These are phyloP conservation scores for Ecliptopera silaceata DNA, from an alignment of 2,888 invertebrate genomes.

Conservation along the genomic window DNA sequence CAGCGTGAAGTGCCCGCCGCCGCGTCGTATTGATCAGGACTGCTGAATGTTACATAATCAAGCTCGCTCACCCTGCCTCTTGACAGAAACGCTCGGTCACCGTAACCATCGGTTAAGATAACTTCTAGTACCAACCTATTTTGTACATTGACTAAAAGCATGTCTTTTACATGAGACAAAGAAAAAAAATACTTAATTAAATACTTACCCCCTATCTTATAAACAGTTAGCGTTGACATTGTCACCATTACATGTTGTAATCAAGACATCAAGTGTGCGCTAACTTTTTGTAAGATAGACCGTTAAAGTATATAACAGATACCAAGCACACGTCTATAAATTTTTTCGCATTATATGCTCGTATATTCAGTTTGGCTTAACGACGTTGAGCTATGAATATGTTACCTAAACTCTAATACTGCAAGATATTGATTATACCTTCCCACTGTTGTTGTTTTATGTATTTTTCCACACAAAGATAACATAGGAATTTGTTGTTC, in stretches of 20 bases:
- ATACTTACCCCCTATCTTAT: too few species aligned
- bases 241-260: too few species aligned
- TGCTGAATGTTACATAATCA: conserved; percentile 74
- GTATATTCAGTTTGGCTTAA: not conserved
- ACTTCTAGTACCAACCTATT: too few species aligned
- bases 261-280: too few species aligned
- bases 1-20: conserved; percentile 63
- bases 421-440: conserved; percentile 53
- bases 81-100: conserved; percentile 1
- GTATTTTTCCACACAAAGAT: conserved; percentile 40
- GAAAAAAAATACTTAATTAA: too few species aligned
- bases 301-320: too few species aligned
- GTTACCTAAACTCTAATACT: conserved; percentile 40
- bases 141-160: too few species aligned
- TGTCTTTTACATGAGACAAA: too few species aligned
- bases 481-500: conserved; percentile 31
- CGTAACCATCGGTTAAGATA: not conserved
- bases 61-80: conserved; percentile 49
- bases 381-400: not conserved
- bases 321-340: too few species aligned
- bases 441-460: conserved; percentile 38
- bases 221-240: too few species aligned
- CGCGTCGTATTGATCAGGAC: conserved; percentile 75
- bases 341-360: too few species aligned
- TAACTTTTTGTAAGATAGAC: too few species aligned